Evolutionary conservation across 92 coral and sea anemone genomes (phyloP).

Genomic region (Zoanthus sansibaricus): DNA sequence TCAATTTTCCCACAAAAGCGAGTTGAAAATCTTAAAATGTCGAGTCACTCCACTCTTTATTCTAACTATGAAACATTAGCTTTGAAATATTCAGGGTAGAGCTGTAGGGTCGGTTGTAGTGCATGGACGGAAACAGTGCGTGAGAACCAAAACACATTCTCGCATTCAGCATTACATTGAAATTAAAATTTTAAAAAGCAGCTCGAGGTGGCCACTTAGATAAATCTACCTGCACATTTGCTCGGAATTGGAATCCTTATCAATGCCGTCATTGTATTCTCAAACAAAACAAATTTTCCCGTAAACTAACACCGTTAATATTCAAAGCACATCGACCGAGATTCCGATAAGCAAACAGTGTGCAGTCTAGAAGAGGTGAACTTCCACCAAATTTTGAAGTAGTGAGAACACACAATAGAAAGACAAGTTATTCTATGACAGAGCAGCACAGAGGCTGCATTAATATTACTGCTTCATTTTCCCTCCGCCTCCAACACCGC

Average conservation of each 20-base stretch:
- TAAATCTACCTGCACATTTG: background rate
- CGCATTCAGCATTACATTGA: background rate
- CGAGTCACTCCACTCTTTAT: background rate
- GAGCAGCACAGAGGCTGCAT: slow-evolving; percentile 7
- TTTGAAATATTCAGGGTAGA: background rate
- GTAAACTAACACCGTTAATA: slow-evolving; percentile 15
- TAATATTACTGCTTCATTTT: slow-evolving; percentile 58
- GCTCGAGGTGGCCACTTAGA: background rate
- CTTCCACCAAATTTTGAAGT: slow-evolving; percentile 27
- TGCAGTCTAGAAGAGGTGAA: slow-evolving; percentile 31
- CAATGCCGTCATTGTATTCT: background rate
- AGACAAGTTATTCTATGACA: slow-evolving; percentile 19
- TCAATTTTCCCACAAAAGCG: slow-evolving; percentile 43
- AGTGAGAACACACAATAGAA: slow-evolving; percentile 19
- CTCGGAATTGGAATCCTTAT: background rate
- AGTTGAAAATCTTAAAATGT: slow-evolving; percentile 46
- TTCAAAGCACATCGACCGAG: background rate
- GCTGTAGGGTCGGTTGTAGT: background rate
- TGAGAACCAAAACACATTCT: background rate
- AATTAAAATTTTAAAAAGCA: slow-evolving; percentile 22
- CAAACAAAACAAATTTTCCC: background rate
- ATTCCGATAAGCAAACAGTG: slow-evolving; percentile 3
- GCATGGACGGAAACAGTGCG: background rate
- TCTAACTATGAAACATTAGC: slow-evolving; percentile 16
- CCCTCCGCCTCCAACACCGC: slow-evolving; percentile 82